Evolutionary conservation across 2,888 invertebrate genomes (phyloP).

Genomic region (Meandrusa payeni): DNA sequence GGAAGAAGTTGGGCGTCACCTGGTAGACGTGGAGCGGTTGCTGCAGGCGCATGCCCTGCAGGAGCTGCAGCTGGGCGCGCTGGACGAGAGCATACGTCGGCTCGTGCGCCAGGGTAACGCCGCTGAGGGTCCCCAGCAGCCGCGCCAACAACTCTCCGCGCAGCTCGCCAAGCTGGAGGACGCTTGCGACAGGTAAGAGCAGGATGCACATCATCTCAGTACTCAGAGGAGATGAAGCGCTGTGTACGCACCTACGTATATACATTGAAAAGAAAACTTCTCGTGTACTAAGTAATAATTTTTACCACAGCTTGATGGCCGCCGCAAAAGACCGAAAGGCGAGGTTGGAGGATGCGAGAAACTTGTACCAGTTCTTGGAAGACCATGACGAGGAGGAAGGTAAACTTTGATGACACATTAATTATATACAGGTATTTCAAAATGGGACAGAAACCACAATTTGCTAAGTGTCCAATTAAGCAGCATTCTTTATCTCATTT

Average conservation of each 20-base stretch:
- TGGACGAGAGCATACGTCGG: conserved; percentile 91
- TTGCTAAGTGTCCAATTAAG: too few species aligned
- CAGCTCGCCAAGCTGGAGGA: conserved; percentile 89
- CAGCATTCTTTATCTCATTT: too few species aligned
- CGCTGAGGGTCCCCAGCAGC: conserved; percentile 80
- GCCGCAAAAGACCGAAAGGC: conserved; percentile 89
- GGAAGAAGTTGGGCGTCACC: conserved; percentile 95
- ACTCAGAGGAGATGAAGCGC: too few species aligned
- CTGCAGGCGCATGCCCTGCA: conserved; percentile 96
- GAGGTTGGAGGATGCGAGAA: conserved; percentile 94
- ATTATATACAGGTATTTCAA: too few species aligned
- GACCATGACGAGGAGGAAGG: conserved; percentile 98
- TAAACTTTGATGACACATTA: conserved; percentile 29
- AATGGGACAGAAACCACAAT: too few species aligned
- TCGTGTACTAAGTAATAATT: too few species aligned
- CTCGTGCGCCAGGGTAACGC: conserved; percentile 81
- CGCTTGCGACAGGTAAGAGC: conserved; percentile 85
- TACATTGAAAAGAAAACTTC: too few species aligned
- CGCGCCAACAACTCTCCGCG: conserved; percentile 86
- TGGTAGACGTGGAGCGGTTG: conserved; percentile 96
- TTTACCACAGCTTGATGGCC: conserved; percentile 83
- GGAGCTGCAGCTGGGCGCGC: conserved; percentile 93
- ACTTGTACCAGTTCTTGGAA: conserved; percentile 96
- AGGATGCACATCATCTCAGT: conserved; percentile 31
- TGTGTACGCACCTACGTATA: conserved; percentile 12